A percentile compares a stretch with the other conserved stretches of the same genome.
Evolutionary conservation across 2,113 vertebrate species (phyloP).

Genomic region (Albula goreensis): DNA sequence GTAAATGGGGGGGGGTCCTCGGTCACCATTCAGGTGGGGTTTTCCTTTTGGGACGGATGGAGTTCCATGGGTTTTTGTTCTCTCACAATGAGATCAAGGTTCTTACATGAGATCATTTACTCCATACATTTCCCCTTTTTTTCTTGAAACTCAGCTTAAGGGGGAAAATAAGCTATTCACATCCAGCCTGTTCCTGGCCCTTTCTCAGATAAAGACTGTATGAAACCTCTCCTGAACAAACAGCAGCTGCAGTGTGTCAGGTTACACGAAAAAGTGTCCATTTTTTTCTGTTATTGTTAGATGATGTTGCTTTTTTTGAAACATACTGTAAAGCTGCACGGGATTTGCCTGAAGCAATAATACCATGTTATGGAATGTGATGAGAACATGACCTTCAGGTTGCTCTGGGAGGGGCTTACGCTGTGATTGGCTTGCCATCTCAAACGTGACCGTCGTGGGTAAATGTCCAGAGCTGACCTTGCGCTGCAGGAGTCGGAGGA

Average conservation of each 20-base stretch:
- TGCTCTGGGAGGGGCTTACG: background rate
- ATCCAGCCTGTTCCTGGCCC: background rate
- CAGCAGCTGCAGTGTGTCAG: background rate
- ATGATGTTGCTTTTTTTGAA: background rate
- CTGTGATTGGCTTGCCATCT: background rate
- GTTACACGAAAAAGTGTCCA: background rate
- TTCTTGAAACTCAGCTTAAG: background rate
- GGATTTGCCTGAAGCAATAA: background rate
- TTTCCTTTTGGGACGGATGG: background rate
- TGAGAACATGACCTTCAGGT: background rate
- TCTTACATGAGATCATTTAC: background rate
- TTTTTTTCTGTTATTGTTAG: background rate
- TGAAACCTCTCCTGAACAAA: background rate
- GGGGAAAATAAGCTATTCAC: background rate
- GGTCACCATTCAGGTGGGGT: background rate
- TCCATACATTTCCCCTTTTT: background rate
- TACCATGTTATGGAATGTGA: background rate
- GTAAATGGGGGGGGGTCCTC: background rate
- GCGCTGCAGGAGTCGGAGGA: background rate
- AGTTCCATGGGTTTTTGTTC: background rate
- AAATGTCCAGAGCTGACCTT: background rate
- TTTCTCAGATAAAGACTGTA: background rate
- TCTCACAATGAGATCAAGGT: background rate
- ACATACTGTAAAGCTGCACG: background rate
- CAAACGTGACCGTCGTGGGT: background rate